Percentiles rank a stretch among this genome's conserved stretches.
phyloP scores from a whole-genome alignment of 2,888 invertebrate genomes.

The Nezara viridula region DNA sequence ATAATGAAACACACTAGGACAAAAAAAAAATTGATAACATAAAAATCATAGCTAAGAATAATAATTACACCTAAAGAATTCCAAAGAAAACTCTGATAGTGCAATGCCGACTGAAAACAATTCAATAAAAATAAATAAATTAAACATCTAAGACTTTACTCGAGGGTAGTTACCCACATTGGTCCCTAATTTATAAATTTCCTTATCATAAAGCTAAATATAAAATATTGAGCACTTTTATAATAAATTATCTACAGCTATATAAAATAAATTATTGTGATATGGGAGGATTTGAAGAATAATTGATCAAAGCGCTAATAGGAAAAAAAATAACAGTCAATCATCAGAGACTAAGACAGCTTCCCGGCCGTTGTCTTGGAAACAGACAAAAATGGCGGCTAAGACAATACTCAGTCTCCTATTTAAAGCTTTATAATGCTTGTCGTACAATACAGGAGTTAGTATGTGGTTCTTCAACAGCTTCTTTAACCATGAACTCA shows the following conservation, averaged over 20 bases:
- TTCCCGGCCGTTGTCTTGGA: conserved; percentile 68
- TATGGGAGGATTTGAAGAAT: conserved; percentile 8
- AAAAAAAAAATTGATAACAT: neutral
- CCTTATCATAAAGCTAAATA: neutral
- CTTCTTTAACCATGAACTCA: conserved; percentile 75
- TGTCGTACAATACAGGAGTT: conserved; percentile 76
- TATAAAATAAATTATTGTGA: conserved; percentile 23
- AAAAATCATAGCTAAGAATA: neutral
- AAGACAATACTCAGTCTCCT: conserved; percentile 81
- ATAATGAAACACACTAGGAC: neutral
- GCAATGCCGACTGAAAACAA: neutral
- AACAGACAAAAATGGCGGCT: conserved; percentile 83
- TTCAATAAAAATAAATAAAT: neutral
- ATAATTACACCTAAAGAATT: neutral
- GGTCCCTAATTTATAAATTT: conserved; percentile 29
- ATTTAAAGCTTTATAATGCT: conserved; percentile 83
- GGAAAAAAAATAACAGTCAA: conserved; percentile 14
- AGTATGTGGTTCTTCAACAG: conserved; percentile 68
- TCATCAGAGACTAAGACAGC: conserved; percentile 61
- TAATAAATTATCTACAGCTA: conserved; percentile 18
- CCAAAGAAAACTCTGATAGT: neutral
- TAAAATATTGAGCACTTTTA: conserved; percentile 27
- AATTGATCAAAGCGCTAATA: neutral
- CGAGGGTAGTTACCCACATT: neutral
- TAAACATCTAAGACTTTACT: neutral